These are phyloP conservation scores for Cerastis rubricosa DNA, from an alignment of 2,888 invertebrate genomes.

Conservation along the genomic window DNA sequence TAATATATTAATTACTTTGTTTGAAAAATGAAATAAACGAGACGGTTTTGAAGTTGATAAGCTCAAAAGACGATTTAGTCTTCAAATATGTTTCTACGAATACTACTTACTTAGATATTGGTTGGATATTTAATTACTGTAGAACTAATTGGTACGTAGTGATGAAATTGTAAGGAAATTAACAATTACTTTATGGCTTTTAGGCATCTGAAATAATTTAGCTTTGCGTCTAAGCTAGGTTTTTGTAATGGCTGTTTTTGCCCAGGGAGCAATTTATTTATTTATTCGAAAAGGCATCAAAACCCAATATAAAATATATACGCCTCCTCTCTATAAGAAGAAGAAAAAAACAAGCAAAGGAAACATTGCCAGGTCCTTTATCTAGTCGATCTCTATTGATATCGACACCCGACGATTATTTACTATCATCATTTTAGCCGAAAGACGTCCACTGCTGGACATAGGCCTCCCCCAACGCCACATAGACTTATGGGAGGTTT, in stretches of 20 bases:
- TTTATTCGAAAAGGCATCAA: no score
- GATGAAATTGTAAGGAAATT: constrained; percentile 1
- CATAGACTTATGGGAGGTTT: no score
- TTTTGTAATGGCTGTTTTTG: no score
- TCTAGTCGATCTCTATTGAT: no score
- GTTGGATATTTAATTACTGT: constrained; percentile 11
- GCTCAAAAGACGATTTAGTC: constrained; percentile 33
- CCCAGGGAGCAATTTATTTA: no score
- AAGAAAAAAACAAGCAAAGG: neutral
- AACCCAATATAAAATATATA: no score
- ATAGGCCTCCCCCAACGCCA: no score
- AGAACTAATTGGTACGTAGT: constrained; percentile 9
- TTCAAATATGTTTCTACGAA: constrained; percentile 18
- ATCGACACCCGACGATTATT: no score
- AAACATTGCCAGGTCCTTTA: neutral
- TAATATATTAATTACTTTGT: constrained; percentile 40
- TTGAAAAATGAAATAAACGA: constrained; percentile 26
- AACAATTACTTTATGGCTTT: constrained; percentile 10
- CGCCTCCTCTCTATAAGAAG: neutral
- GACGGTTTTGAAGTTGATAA: constrained; percentile 1
- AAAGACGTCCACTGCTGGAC: no score
- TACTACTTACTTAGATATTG: neutral
- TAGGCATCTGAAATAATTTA: neutral
- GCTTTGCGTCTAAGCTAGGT: neutral
- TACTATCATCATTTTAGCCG: no score